phyloP scores from a whole-genome alignment of 2,113 vertebrate genomes.

The Xenus cinereus region DNA sequence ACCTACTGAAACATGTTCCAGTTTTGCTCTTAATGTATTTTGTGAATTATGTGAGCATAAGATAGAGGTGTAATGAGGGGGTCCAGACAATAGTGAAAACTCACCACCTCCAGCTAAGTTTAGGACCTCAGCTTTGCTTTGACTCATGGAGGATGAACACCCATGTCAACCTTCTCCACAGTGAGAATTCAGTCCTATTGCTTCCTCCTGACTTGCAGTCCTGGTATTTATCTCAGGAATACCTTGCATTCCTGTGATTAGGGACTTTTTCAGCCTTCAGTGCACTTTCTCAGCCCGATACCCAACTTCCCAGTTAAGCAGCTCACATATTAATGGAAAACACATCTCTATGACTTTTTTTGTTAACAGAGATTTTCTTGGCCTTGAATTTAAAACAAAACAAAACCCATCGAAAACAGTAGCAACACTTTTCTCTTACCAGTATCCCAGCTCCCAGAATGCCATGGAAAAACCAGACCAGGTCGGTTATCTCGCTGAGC shows the following conservation, averaged over 20 bases:
- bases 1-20: background rate
- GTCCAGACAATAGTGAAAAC: background rate
- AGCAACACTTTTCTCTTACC: constrained; percentile 55
- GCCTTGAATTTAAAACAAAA: background rate
- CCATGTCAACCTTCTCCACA: background rate
- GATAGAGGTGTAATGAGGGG: background rate
- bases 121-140: background rate
- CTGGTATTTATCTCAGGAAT: background rate
- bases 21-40: background rate
- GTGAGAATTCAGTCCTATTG: background rate
- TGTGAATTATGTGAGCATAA: background rate
- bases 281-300: background rate
- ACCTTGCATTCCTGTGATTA: background rate
- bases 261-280: background rate
- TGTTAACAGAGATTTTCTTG: background rate
- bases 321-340: background rate
- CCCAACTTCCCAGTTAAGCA: background rate
- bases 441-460: constrained; percentile 75
- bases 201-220: background rate
- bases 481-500: constrained; percentile 61
- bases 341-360: background rate
- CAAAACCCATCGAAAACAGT: background rate
- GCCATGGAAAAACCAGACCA: constrained; percentile 75
- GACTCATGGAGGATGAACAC: background rate
- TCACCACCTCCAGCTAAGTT: background rate